Evolutionary conservation across 2,888 invertebrate genomes (phyloP).

Genomic region (Plebejus argus): DNA sequence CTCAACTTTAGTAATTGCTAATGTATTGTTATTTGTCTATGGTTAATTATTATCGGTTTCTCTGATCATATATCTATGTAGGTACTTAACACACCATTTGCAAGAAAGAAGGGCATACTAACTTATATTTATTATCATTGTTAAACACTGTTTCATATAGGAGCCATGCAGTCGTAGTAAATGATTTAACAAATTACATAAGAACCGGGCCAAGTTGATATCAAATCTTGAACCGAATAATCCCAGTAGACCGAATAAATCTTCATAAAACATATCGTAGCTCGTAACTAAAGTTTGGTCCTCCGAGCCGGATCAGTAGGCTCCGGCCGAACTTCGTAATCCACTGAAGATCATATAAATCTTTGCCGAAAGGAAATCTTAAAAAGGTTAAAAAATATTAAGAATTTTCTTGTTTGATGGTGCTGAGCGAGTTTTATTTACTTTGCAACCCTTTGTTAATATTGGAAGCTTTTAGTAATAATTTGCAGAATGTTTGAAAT

Average conservation of each 20-base stretch:
- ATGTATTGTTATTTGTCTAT: not conserved
- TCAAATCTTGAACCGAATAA: not conserved
- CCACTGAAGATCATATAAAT: slow-evolving; percentile 19
- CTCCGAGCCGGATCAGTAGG: slow-evolving; percentile 16
- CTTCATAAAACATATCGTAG: slow-evolving; percentile 13
- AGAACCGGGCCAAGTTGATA: not conserved
- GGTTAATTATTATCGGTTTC: too few species aligned
- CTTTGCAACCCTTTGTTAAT: not conserved
- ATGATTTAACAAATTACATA: not conserved
- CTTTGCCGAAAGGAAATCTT: not conserved
- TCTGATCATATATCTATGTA: too few species aligned
- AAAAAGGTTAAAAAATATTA: slow-evolving; percentile 9
- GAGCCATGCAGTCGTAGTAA: too few species aligned
- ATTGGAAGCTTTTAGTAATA: not conserved
- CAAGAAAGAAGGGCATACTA: too few species aligned
- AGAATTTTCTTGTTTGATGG: not conserved
- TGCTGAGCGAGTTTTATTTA: not conserved
- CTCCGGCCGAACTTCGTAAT: not conserved
- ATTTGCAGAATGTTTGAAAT: not conserved
- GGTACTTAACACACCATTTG: too few species aligned
- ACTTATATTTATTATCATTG: too few species aligned
- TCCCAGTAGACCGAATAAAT: slow-evolving; percentile 9
- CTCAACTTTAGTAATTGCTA: slow-evolving; percentile 15
- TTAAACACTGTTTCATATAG: too few species aligned
- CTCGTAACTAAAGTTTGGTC: not conserved